Evolutionary conservation across 2,888 invertebrate genomes (phyloP).

Genomic region (Acleris cristana): DNA sequence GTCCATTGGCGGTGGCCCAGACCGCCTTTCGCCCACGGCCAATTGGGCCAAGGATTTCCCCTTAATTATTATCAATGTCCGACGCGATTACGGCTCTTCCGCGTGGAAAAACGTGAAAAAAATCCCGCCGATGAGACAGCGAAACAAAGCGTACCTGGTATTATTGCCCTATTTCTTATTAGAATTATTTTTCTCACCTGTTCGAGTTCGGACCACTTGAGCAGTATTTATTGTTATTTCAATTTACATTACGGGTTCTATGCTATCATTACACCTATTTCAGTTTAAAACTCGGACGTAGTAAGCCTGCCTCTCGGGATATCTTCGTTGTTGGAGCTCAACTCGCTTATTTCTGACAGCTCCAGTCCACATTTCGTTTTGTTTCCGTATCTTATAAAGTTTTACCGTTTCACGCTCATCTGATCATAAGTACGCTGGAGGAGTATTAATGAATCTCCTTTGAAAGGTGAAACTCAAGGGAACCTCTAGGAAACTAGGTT

Average conservation of each 20-base stretch:
- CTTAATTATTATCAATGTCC: constrained; percentile 51
- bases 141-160: constrained; percentile 1
- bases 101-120: constrained; percentile 17
- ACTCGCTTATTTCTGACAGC: constrained; percentile 6
- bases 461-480: constrained; percentile 18
- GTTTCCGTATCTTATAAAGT: constrained; percentile 15
- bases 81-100: constrained; percentile 42
- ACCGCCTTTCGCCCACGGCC: constrained; percentile 39
- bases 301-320: constrained; percentile 9
- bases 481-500: constrained; percentile 30
- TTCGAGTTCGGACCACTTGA: no score
- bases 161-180: not conserved
- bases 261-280: not conserved
- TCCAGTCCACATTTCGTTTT: constrained; percentile 20
- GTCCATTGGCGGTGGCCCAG: constrained; percentile 40
- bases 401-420: constrained; percentile 3
- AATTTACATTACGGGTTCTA: not conserved
- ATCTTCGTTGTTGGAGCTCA: not conserved
- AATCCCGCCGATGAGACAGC: not conserved
- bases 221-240: no score
- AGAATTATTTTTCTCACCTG: not conserved
- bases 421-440: constrained; percentile 3
- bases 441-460: constrained; percentile 17
- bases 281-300: not conserved
- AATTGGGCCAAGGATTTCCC: constrained; percentile 55